Conservation (phyloP, 2,797 vertebrate species). For the Enteromius trimaculatus region DNA sequence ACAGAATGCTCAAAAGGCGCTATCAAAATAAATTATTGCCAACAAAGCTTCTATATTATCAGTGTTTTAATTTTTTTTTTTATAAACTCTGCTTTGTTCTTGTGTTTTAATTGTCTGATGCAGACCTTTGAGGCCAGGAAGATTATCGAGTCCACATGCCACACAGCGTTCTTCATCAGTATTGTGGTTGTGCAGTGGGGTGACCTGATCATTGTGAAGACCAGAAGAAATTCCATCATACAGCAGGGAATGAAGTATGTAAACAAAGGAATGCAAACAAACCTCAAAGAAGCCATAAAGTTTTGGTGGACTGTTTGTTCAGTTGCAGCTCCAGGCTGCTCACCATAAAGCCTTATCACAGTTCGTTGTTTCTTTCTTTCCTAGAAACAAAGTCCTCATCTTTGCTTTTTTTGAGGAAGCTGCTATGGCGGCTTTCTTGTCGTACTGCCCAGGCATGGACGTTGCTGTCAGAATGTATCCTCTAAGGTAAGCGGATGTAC, state of each 20-base stretch:
- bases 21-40: too few relatives aligned
- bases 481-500: constrained; percentile 84
- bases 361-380: constrained; percentile 6
- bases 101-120: constrained; percentile 26
- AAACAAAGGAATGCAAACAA: not conserved
- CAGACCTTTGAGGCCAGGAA: constrained; percentile 95
- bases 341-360: not conserved
- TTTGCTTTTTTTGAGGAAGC: constrained; percentile 98
- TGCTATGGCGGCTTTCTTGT: constrained; percentile 92
- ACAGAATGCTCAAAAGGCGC: too few relatives aligned
- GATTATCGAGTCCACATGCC: constrained; percentile 96
- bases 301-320: constrained; percentile 1
- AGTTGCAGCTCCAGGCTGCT: not conserved
- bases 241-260: constrained; percentile 98
- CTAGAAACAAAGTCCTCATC: constrained; percentile 95
- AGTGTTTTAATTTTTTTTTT: not conserved
- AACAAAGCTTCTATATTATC: not conserved
- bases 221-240: constrained; percentile 94
- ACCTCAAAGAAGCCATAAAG: not conserved
- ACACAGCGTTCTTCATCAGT: constrained; percentile 94
- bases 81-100: not conserved
- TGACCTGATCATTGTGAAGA: constrained; percentile 96
- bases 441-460: constrained; percentile 96
- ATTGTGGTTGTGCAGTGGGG: constrained; percentile 97
- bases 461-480: constrained; percentile 95